A percentile compares a stretch with the other conserved stretches of the same genome.
Evolutionary conservation across 2,888 invertebrate species (phyloP).

Genomic region (Thysanoteuthis rhombus): DNA sequence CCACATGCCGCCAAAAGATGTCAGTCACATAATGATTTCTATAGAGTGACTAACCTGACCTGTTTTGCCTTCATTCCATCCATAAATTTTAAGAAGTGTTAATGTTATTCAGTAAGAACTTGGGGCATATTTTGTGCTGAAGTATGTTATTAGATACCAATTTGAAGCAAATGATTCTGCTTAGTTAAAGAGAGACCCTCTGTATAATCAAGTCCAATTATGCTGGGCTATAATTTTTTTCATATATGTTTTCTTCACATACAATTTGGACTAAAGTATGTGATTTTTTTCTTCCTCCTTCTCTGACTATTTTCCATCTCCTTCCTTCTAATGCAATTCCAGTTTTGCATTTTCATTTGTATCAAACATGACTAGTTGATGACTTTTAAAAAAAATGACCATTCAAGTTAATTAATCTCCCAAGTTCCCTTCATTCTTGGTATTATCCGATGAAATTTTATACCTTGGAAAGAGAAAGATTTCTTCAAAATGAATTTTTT

Average conservation of each 20-base stretch:
- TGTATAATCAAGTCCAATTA: neutral
- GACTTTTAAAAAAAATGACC: neutral
- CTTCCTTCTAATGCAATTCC: neutral
- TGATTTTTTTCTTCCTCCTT: neutral
- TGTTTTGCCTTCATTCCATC: neutral
- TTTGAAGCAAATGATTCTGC: neutral
- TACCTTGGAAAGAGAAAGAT: neutral
- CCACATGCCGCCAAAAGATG: no score
- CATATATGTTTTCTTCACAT: neutral
- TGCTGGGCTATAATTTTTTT: neutral
- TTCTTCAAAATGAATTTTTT: no score
- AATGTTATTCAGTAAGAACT: neutral
- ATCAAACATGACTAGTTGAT: neutral
- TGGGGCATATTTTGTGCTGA: neutral
- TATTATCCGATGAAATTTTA: neutral
- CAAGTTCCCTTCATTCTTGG: neutral
- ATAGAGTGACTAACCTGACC: no score
- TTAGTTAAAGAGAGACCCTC: neutral
- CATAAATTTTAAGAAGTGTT: neutral
- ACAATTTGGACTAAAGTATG: neutral
- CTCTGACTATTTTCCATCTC: neutral
- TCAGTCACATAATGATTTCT: no score
- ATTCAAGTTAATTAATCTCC: neutral
- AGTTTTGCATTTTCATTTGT: neutral
- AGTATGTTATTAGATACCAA: neutral